These are phyloP conservation scores for Bicyclus anynana DNA, from an alignment of 1,140 invertebrate species.

Conservation along the genomic window DNA sequence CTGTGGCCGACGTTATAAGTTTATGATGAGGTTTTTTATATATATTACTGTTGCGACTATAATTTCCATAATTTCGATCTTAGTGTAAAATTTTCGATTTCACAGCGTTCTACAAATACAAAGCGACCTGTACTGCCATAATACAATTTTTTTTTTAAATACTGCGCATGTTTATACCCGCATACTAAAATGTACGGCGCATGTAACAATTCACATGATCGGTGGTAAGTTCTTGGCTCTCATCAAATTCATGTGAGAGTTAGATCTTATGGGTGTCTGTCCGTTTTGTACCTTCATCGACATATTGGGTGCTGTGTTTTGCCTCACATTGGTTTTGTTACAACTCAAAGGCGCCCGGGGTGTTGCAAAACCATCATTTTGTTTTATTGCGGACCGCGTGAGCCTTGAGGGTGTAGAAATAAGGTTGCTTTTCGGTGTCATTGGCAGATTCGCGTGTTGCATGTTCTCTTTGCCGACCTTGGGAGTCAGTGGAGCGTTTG, in stretches of 20 bases:
- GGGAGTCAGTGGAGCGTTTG: conserved; percentile 42
- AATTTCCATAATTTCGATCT: too few relatives aligned
- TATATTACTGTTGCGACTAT: too few relatives aligned
- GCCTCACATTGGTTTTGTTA: conserved; percentile 48
- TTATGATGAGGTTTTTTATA: too few relatives aligned
- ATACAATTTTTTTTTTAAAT: too few relatives aligned
- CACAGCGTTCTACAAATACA: too few relatives aligned
- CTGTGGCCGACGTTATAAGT: too few relatives aligned
- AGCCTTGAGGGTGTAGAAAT: conserved; percentile 51
- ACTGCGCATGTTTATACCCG: neutral
- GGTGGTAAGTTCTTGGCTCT: conserved; percentile 59
- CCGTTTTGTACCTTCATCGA: conserved; percentile 48
- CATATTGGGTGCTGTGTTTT: conserved; percentile 40
- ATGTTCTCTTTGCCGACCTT: conserved; percentile 62
- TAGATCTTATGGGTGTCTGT: conserved; percentile 51
- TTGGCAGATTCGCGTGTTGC: conserved; percentile 35
- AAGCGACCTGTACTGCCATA: too few relatives aligned
- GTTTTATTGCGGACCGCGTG: conserved; percentile 53
- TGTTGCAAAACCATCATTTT: conserved; percentile 57
- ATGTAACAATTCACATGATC: conserved; percentile 39
- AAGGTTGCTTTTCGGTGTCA: conserved; percentile 47
- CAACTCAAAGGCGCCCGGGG: conserved; percentile 55
- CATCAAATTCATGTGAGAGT: conserved; percentile 54
- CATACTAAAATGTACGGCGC: neutral
- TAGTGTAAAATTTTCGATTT: too few relatives aligned